These are phyloP conservation scores for Saccostrea glomerata DNA, from an alignment of 1,140 invertebrate genomes.

Conservation along the genomic window DNA sequence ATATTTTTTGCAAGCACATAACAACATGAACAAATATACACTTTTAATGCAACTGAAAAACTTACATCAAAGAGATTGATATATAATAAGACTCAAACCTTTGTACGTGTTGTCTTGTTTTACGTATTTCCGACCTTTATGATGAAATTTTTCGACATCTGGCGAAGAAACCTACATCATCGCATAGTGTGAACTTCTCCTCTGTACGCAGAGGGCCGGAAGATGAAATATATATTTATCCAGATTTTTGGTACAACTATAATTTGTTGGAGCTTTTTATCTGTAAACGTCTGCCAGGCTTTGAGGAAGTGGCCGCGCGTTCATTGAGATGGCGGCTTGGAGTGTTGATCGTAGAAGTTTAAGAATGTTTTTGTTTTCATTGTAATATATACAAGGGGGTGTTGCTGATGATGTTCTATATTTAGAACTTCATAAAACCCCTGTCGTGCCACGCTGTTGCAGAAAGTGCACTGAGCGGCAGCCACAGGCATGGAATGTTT, in stretches of 20 bases:
- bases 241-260: background rate
- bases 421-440: background rate
- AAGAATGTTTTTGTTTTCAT: constrained; percentile 1
- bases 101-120: background rate
- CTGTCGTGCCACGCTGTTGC: background rate
- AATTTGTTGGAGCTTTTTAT: background rate
- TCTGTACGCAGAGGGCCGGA: background rate
- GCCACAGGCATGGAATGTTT: background rate
- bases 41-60: background rate
- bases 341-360: background rate
- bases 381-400: background rate
- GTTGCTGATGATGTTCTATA: background rate
- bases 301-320: background rate
- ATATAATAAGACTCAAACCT: background rate
- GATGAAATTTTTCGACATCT: background rate
- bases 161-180: background rate
- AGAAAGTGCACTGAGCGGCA: background rate
- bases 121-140: background rate
- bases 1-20: background rate
- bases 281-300: background rate
- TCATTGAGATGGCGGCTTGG: background rate
- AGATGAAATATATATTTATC: background rate
- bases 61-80: background rate
- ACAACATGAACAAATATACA: background rate
- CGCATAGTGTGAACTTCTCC: background rate